Base-by-base conservation (phyloP, 2,797 vertebrate species). In the Acanthurus leucopareius region DNA sequence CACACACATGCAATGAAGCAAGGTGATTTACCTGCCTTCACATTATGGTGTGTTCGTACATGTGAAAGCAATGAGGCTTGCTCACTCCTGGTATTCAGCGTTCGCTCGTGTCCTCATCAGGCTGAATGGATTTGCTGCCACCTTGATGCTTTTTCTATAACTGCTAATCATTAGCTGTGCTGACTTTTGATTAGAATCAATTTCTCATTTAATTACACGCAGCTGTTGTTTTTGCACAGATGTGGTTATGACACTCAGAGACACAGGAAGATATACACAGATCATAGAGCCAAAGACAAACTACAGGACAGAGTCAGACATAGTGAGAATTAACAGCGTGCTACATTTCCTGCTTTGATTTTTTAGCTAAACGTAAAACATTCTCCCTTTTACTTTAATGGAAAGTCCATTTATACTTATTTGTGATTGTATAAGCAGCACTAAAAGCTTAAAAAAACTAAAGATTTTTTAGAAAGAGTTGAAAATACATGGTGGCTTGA, bases 101-200 rank as follows among this genome's bases (percentile, higher is more conserved):
- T 49, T 70, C 35, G 40, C 35, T 40, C 16, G 14, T n/a, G 16
- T 69, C 47, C 20, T 71, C 56, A 56, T 53, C 60, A 72, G 72
- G 64, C 51, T 38, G 38, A n/a, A 89, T 86, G 67, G 84, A 89
- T 92, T 91, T 91, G 49, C 75, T 85, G 82, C 77, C 80, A 47
- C 38, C 53, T 62, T 62, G 63, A 75, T 73, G 69, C 17, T 53
- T 81, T 75, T 73, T 77, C 62, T 63, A 62, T 72, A 78, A 77
- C 63, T 45, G 82, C 52, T 79, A 40, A 80, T 87, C 83, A 87
- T 85, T 83, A 63, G 71, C 74, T 52, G 53, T 51, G 69, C 61
- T 76, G 75, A 47, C 4, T 0, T 87, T 79, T 71, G 73, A 80
- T 85, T 82, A 51, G 74, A 88, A 88, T 87, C 77, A 71, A 78